Evolutionary conservation across 2,888 invertebrate genomes (phyloP).

Genomic region (Yponomeuta plumbellus): DNA sequence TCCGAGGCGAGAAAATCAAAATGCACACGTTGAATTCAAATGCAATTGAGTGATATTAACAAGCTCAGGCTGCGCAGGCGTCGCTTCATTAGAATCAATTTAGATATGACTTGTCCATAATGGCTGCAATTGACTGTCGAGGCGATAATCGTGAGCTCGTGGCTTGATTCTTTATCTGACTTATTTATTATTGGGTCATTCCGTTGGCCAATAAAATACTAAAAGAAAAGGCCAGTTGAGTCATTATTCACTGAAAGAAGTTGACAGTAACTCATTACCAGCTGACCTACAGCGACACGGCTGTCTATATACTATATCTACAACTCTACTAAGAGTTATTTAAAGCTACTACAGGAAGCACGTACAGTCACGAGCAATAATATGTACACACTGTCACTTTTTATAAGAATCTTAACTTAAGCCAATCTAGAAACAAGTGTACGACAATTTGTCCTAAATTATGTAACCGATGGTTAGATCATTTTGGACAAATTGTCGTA

Average conservation of each 20-base stretch:
- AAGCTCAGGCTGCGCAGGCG: constrained; percentile 2
- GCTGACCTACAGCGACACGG: neutral
- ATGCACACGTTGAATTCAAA: constrained; percentile 13
- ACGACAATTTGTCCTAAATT: too few relatives aligned
- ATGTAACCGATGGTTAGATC: too few relatives aligned
- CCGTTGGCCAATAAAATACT: too few relatives aligned
- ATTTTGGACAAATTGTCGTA: too few relatives aligned
- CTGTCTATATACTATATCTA: neutral
- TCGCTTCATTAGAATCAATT: constrained; percentile 13
- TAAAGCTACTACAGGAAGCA: constrained; percentile 48
- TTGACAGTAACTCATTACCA: neutral
- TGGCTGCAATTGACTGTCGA: constrained; percentile 32
- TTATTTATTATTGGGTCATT: neutral
- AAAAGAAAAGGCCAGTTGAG: neutral
- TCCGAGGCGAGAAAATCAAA: neutral
- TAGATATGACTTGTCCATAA: neutral
- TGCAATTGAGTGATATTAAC: neutral
- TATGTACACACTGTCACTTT: too few relatives aligned
- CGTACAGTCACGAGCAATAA: too few relatives aligned
- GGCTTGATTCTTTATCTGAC: neutral
- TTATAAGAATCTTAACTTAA: too few relatives aligned
- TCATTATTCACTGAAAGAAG: neutral
- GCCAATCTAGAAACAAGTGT: too few relatives aligned
- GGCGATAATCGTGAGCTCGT: constrained; percentile 1
- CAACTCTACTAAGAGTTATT: neutral